Evolutionary conservation across 2,113 vertebrate species (phyloP).

Genomic region (Podiceps cristatus): DNA sequence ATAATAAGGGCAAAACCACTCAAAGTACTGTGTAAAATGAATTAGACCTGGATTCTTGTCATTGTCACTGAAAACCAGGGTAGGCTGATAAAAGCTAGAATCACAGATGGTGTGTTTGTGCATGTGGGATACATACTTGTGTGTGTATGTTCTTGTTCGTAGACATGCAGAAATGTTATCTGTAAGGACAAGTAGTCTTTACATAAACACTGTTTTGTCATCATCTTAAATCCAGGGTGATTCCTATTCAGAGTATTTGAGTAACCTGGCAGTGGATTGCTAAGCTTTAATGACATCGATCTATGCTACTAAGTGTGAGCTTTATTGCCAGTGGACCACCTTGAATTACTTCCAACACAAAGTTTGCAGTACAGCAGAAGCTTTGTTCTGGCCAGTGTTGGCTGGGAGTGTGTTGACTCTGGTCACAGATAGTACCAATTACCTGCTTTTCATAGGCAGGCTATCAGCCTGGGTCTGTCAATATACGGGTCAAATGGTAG

Average conservation of each 20-base stretch:
- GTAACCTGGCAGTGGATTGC: not conserved
- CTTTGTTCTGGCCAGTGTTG: not conserved
- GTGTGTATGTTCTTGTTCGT: not conserved
- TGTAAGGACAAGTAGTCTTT: not conserved
- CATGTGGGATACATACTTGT: not conserved
- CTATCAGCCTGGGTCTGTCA: not conserved
- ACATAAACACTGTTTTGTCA: not conserved
- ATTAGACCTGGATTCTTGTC: not conserved
- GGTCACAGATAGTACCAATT: not conserved
- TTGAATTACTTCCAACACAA: conserved; percentile 10
- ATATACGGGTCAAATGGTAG: not conserved
- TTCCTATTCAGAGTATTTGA: not conserved
- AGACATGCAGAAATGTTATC: not conserved
- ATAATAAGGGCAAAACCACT: not conserved
- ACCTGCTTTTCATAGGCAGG: not conserved
- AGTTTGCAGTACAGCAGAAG: not conserved
- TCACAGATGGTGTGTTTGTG: not conserved
- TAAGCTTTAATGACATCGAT: not conserved
- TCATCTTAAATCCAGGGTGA: not conserved
- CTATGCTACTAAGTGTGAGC: not conserved
- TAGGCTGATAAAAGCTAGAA: not conserved
- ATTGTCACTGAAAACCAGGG: not conserved
- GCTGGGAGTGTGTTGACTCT: not conserved
- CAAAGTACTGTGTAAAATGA: not conserved
- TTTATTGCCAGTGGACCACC: not conserved